Evolutionary conservation across 2,797 vertebrate species (phyloP).

Genomic region (Malurus splendens): DNA sequence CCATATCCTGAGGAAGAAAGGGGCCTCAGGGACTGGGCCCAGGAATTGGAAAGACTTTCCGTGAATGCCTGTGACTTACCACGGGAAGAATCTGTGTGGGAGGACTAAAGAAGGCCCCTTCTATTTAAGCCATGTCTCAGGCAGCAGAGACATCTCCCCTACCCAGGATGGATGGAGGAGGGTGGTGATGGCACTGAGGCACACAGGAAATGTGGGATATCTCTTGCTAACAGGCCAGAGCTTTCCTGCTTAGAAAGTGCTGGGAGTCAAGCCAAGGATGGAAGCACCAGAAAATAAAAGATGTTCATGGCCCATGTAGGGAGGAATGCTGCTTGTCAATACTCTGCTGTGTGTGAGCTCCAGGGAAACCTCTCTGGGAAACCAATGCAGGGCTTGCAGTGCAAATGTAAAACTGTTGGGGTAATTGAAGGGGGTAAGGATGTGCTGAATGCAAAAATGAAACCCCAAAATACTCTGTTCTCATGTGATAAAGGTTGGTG

Average conservation of each 20-base stretch:
- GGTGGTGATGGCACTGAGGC: not conserved
- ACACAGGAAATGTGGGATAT: not conserved
- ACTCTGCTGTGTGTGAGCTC: not conserved
- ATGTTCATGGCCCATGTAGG: accelerated
- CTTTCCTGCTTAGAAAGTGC: not conserved
- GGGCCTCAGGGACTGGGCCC: not conserved
- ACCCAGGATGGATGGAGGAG: not conserved
- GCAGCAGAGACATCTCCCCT: not conserved
- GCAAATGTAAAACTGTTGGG: not conserved
- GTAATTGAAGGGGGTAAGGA: not conserved
- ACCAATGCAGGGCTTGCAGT: not conserved
- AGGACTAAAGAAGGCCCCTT: not conserved
- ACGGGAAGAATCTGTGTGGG: not conserved
- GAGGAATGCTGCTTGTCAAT: not conserved
- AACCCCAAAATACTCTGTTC: not conserved
- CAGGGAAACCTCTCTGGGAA: not conserved
- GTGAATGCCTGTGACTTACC: not conserved
- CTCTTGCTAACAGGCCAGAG: not conserved
- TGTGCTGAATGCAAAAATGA: not conserved
- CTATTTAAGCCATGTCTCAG: not conserved
- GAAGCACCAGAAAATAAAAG: not conserved
- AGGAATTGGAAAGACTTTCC: not conserved
- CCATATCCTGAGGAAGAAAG: not conserved
- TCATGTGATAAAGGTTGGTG: not conserved
- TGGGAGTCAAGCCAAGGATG: not conserved